A percentile compares a stretch with the other conserved stretches of the same genome.
These are phyloP conservation scores for Sinonovacula constricta DNA, from an alignment of 1,140 invertebrate genomes.

Conservation along the genomic window DNA sequence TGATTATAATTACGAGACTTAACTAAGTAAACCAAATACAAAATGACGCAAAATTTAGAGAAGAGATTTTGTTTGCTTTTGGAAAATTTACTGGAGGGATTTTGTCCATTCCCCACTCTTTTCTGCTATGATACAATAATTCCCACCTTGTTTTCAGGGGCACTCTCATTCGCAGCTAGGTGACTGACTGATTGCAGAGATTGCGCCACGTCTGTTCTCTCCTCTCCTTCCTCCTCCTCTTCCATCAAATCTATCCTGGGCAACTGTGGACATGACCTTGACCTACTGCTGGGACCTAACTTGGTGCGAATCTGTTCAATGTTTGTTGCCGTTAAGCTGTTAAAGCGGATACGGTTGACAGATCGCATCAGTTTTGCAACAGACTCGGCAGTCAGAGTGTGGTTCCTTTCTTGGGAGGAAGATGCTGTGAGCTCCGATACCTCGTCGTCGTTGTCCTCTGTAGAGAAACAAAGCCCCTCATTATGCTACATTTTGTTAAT, in stretches of 20 bases:
- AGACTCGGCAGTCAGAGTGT: conserved; percentile 68
- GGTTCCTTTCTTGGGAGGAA: conserved; percentile 11
- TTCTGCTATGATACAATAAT: too few species aligned
- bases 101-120: too few species aligned
- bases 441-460: conserved; percentile 58
- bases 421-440: conserved; percentile 61
- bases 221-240: conserved; percentile 43
- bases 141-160: too few species aligned
- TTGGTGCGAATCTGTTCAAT: conserved; percentile 34
- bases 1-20: too few species aligned
- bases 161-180: too few species aligned
- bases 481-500: too few species aligned
- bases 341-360: conserved; percentile 82
- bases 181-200: too few species aligned
- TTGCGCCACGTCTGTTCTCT: neutral
- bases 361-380: conserved; percentile 83
- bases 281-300: conserved; percentile 38
- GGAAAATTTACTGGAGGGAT: too few species aligned
- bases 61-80: too few species aligned
- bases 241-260: conserved; percentile 43
- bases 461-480: too few species aligned
- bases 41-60: too few species aligned
- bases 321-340: conserved; percentile 80
- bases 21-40: too few species aligned
- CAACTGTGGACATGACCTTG: conserved; percentile 61